Evolutionary conservation across 1,140 invertebrate species (phyloP), one percentile per base, ranked within the genome.

Genomic region (Panagrolaimus sp.): DNA sequence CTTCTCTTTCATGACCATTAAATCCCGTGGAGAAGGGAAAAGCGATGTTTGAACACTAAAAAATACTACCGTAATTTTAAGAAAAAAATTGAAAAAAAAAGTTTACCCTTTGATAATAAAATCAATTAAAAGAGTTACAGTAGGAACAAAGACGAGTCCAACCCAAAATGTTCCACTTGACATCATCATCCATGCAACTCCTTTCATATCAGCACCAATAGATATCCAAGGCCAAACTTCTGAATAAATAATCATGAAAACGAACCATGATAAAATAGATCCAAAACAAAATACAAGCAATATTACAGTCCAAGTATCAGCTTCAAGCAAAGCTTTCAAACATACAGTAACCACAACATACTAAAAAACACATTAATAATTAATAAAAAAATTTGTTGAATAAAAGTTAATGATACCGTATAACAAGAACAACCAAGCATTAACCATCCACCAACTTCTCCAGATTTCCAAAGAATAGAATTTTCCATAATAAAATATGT

Each of bases 311-410:
- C 96, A 98, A 6, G 93, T 91, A 84, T 92, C 92, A 46, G 91
- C 97, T 77, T 96, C 91, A 63, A 99, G 87, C 3, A 95, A 94
- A 62, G 95, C 93, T 88, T 99, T 99, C 67, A 96, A 86, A 84
- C 94, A 97, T 45, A 98, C 96, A 26, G 94, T 95, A 47, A 96
- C 89, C 71, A 99, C 91, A 64, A 96, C 94, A 87, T 95, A 97
- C 93, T 93, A 83, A 32, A 82, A 38, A 74, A 43, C 3, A 58
- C 72, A 62, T 43, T 47, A 12, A 46, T 64, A 10, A 28, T 7
- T 52, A 15, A 32, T 38, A 71, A 65, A 71, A 55, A 44, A 71
- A 72, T 63, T 38, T 38, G 2, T 4, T 38, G 63, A 64, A 24
- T 55, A 48, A 4, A 58, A 12, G 65, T 48, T 64, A 26, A n/a